Base-by-base conservation (phyloP, 2,888 invertebrate species). In the Bedellia somnulentella region DNA sequence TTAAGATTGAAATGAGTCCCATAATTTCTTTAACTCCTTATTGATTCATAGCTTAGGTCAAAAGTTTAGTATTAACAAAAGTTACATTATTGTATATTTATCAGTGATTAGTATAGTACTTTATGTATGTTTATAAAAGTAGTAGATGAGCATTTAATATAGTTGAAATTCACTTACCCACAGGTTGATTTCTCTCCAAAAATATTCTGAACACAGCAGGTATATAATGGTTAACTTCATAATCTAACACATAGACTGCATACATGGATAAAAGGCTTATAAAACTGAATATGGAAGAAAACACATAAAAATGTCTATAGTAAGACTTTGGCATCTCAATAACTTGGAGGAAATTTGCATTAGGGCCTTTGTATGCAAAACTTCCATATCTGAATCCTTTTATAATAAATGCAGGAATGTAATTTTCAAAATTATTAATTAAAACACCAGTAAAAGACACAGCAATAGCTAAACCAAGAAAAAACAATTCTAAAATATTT, bases 281-380 rank as follows among this genome's bases (percentile, higher is more conserved):
- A n/a, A 55, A 49, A 30, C 83, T 80, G 43, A 81, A 71, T 15
- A 82, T 39, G 2, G 81, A 66, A 0, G 89, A 84, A 47, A 86
- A 84, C 4, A 83, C 49, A 52, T 93, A 93, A 50, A 91, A 92
- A 60, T 93, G 92, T 43, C 70, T 78, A 47, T 90, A 93, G 78
- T 85, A 88, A 26, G 85, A 77, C 59, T 91, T 92, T 0, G 90
- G 90, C 25, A 90, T 75, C 56, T 89, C 86, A 11, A 82, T 57
- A 28, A 61, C 45, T 37, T 61, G 54, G n/a, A 75, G 42, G 36
- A 55, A 73, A 43, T 60, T 57, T 0, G 67, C 73, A 9, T 62
- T 67, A 11, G 63, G 51, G 1, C 79, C 80, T 44, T 78, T 79
- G 38, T 80, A 78, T 0, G 81, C 78, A 44, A 82, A 85, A 57